Evolutionary conservation across 2,888 invertebrate genomes (phyloP).

Genomic region (Drosophila bunnanda): DNA sequence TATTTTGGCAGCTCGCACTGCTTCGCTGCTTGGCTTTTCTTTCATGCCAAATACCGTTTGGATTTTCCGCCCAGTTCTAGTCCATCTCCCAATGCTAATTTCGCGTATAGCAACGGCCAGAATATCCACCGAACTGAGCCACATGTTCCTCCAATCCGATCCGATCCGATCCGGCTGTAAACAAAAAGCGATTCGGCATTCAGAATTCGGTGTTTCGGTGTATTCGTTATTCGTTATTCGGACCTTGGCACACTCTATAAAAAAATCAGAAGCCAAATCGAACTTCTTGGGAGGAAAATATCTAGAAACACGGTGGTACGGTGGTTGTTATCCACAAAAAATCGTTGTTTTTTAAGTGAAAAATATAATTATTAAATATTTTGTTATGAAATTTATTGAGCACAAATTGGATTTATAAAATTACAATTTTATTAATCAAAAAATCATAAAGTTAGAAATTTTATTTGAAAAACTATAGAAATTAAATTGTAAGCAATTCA

Average conservation of each 20-base stretch:
- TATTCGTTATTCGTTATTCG: not conserved
- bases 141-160: slow-evolving; percentile 26
- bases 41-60: slow-evolving; percentile 36
- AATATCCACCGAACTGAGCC: slow-evolving; percentile 6
- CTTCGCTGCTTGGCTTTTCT: slow-evolving; percentile 1
- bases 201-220: not conserved
- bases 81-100: slow-evolving; percentile 23
- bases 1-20: slow-evolving; percentile 45
- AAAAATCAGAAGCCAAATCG: slow-evolving; percentile 2
- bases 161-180: slow-evolving; percentile 21
- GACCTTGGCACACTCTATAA: slow-evolving; percentile 29
- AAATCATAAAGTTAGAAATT: no score
- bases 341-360: not conserved
- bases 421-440: no score
- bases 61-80: slow-evolving; percentile 9
- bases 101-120: slow-evolving; percentile 14
- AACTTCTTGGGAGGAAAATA: slow-evolving; percentile 5
- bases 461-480: no score
- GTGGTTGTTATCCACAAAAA: not conserved
- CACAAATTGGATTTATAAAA: no score
- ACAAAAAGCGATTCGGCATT: slow-evolving; percentile 15
- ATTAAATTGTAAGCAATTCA: no score
- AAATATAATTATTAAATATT: not conserved
- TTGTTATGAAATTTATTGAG: no score
- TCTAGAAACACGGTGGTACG: not conserved